phyloP scores from a whole-genome alignment of 2,113 vertebrate species.

The Alethe diademata region DNA sequence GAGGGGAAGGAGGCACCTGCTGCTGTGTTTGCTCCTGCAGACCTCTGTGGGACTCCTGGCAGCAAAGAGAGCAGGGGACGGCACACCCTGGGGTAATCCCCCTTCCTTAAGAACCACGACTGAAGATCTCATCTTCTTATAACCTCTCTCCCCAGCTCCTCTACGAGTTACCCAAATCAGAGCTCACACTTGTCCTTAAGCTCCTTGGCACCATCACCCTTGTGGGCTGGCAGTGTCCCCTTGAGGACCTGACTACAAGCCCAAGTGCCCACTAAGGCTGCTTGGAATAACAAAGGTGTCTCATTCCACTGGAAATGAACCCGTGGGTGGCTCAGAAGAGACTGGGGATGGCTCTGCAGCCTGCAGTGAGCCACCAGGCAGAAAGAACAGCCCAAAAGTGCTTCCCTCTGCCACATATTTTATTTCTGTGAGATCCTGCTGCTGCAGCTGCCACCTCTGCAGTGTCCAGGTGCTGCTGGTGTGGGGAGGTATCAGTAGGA shows the following conservation, averaged over 20 bases:
- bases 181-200: neutral
- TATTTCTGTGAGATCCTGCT: neutral
- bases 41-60: neutral
- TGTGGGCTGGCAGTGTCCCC: neutral
- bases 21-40: neutral
- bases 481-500: neutral
- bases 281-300: neutral
- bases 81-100: neutral
- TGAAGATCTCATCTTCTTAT: neutral
- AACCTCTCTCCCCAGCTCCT: neutral
- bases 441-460: neutral
- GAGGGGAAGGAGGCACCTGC: neutral
- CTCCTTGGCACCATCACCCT: neutral
- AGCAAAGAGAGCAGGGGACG: neutral
- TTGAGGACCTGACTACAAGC: neutral
- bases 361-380: neutral
- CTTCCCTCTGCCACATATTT: neutral
- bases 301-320: neutral
- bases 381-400: neutral
- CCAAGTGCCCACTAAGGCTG: neutral
- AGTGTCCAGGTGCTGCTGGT: neutral
- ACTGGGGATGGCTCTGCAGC: neutral
- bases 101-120: rapidly evolving
- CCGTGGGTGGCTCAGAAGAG: neutral
- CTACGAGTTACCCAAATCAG: neutral